A percentile compares a stretch with the other conserved stretches of the same genome.
Conservation (phyloP, 2,113 vertebrate genomes). For the Hippoglossus stenolepis region DNA sequence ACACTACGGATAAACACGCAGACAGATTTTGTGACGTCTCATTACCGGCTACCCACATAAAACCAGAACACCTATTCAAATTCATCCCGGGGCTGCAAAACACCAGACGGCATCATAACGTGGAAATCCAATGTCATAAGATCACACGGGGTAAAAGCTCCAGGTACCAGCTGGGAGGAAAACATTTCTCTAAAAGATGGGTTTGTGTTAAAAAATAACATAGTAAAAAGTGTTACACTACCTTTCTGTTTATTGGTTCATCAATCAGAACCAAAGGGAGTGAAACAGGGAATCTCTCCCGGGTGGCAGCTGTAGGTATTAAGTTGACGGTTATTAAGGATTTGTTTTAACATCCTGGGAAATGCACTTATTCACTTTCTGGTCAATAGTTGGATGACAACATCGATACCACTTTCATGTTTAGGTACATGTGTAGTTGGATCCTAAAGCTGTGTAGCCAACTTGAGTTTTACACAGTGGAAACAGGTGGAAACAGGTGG, state of each 20-base stretch:
- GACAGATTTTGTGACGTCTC: constrained; percentile 54
- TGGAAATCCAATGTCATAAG: constrained; percentile 32
- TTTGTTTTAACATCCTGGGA: neutral
- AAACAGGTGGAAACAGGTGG: neutral
- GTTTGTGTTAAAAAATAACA: constrained; percentile 20
- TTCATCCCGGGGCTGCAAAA: constrained; percentile 13
- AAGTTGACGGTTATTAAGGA: neutral
- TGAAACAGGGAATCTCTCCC: neutral
- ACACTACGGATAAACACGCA: constrained; percentile 70
- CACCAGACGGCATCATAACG: constrained; percentile 5
- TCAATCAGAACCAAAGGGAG: neutral
- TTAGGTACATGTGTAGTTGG: no score
- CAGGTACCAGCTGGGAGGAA: neutral
- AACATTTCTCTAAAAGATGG: neutral
- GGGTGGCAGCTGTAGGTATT: neutral
- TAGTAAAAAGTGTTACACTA: neutral
- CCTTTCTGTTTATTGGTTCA: neutral
- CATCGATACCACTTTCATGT: neutral
- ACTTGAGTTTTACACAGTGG: neutral
- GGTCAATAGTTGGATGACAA: neutral
- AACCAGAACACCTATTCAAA: constrained; percentile 41
- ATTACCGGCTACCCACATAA: constrained; percentile 57
- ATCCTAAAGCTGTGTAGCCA: neutral
- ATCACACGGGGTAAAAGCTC: constrained; percentile 12
- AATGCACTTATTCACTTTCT: neutral